Base-by-base conservation (phyloP, 2,888 invertebrate genomes). In the Corythucha ciliata region DNA sequence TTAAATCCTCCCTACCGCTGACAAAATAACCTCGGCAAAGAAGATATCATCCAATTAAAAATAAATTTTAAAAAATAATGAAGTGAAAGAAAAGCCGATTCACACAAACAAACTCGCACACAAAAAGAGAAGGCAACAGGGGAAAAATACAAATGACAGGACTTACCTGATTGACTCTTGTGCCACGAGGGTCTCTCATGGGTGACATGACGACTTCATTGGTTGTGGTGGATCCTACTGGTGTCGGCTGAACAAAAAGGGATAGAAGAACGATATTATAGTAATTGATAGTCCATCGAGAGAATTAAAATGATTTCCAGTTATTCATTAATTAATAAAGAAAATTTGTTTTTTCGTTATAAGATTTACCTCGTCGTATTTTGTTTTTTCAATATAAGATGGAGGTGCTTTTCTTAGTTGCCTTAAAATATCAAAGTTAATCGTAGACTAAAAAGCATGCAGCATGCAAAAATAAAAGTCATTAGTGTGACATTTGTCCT, bases 181-280 rank as follows among this genome's bases (percentile, higher is more conserved):
- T 80, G 72, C 85, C 83, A 70, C 86, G 78, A 22, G n/a, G n/a
- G 69, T 89, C 90, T 66, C 89, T 79, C 71, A 86, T 88, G 61
- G 90, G 90, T 63, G 91, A 90, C 63, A 87, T 82, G 61, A 91
- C 82, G 61, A 87, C 81, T 74, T 92, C 91, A 63, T 84, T 85
- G 61, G 90, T 89, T 73, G 88, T 89, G 66, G 90, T 75, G 45
- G 91, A 90, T 66, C 89, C 89, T 67, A 91, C 88, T 56, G 91
- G 90, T 59, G 91, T 91, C 61, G 89, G 89, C 91, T 91, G 80
- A 59, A 77, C 77, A 61, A 57, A 59, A 67, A 48, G 37, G 48
- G 10, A 52, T 34, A 46, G 41, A 21, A 14, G 16, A 8, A n/a
- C 4, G 21, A 3, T 12, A 8, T 3, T 12, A 10, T 37, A 37